Conservation (phyloP, 2,888 invertebrate genomes). For the Hermodice carunculata region DNA sequence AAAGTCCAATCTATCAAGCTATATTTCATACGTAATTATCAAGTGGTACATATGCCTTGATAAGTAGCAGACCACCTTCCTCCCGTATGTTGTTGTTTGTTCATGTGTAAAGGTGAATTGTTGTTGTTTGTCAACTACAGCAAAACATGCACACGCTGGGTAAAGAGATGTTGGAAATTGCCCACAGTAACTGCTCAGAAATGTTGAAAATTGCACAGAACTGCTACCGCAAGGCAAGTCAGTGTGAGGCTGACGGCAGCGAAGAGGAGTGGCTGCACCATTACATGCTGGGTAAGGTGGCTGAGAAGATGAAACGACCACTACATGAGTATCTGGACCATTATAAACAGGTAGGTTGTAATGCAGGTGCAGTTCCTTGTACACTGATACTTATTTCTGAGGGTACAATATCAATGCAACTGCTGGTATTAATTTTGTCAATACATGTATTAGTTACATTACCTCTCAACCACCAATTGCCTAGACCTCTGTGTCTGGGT, state of each 20-base stretch:
- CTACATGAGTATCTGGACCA: conserved; percentile 83
- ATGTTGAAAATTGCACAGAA: conserved; percentile 84
- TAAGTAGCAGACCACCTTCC: too few relatives aligned
- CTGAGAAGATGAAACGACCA: conserved; percentile 85
- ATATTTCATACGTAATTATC: too few relatives aligned
- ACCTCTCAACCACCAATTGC: too few relatives aligned
- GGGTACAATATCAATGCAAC: too few relatives aligned
- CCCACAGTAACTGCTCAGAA: conserved; percentile 83
- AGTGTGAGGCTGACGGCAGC: conserved; percentile 72
- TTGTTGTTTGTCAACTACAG: conserved; percentile 37
- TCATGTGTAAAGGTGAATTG: background rate
- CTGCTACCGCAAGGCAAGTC: conserved; percentile 77
- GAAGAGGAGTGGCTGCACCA: conserved; percentile 94
- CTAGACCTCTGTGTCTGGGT: too few relatives aligned
- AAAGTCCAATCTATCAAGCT: too few relatives aligned
- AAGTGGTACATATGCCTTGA: too few relatives aligned
- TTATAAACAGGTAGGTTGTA: conserved; percentile 77
- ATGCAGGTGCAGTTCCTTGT: too few relatives aligned
- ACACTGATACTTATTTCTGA: too few relatives aligned
- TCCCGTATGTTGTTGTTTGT: background rate
- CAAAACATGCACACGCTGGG: conserved; percentile 67
- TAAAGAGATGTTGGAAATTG: conserved; percentile 73
- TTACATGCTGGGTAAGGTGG: conserved; percentile 94
- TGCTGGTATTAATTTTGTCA: too few relatives aligned
- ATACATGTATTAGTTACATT: too few relatives aligned